Conservation (phyloP, 1,140 invertebrate genomes). For the Gerris buenoi region DNA sequence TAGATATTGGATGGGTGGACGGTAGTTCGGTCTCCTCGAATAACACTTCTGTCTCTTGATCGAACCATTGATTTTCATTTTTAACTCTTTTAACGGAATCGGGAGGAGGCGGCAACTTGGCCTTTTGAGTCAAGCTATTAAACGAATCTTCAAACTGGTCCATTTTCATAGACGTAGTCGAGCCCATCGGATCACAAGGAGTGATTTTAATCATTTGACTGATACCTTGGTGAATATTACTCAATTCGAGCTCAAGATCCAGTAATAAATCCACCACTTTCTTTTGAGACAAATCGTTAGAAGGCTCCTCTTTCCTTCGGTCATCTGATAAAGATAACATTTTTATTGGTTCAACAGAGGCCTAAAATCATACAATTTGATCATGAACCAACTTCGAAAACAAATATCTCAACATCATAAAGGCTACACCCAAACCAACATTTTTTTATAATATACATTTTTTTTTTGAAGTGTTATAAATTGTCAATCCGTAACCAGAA, state of each 20-base stretch:
- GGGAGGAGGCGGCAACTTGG: slow-evolving; percentile 30
- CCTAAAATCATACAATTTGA: slow-evolving; percentile 9
- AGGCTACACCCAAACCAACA: too few species aligned
- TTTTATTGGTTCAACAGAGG: slow-evolving; percentile 15
- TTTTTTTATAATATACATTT: too few species aligned
- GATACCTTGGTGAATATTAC: slow-evolving; percentile 72
- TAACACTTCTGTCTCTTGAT: slow-evolving; percentile 35
- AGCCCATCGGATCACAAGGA: slow-evolving; percentile 45
- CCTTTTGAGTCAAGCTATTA: slow-evolving; percentile 7
- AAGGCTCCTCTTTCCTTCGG: slow-evolving; percentile 11
- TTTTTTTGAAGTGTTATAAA: too few species aligned
- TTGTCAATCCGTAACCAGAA: too few species aligned
- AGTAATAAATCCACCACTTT: slow-evolving; percentile 38
- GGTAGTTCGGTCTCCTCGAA: slow-evolving; percentile 33
- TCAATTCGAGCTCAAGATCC: slow-evolving; percentile 83
- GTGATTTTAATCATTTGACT: slow-evolving; percentile 74
- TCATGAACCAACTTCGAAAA: too few species aligned
- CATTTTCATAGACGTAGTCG: slow-evolving; percentile 54
- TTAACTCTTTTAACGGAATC: slow-evolving; percentile 24
- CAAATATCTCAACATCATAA: too few species aligned
- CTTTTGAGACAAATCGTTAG: slow-evolving; percentile 7
- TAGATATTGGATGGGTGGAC: slow-evolving; percentile 4
- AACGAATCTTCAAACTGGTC: slow-evolving; percentile 19
- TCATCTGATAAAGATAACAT: slow-evolving; percentile 7
- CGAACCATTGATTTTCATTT: slow-evolving; percentile 33